These are phyloP conservation scores for Lacerta agilis DNA, from an alignment of 2,797 vertebrate species.

Conservation along the genomic window DNA sequence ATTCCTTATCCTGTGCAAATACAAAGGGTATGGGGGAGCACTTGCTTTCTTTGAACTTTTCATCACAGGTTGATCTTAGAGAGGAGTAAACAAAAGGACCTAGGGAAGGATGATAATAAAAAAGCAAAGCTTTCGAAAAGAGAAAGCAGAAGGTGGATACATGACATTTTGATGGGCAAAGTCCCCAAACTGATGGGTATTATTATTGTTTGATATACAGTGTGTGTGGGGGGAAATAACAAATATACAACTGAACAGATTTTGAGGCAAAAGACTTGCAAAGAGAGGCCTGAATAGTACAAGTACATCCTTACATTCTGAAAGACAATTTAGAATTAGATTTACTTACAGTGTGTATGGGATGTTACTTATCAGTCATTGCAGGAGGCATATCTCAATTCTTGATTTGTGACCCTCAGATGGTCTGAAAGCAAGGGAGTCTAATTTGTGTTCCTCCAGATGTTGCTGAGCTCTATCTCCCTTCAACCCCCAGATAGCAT, in stretches of 20 bases:
- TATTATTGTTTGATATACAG: neutral
- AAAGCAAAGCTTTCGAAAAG: neutral
- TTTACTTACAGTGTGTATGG: neutral
- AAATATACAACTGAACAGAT: neutral
- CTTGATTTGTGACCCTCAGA: neutral
- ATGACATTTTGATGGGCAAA: neutral
- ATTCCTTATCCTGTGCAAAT: neutral
- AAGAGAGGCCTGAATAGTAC: neutral
- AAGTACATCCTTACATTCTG: neutral
- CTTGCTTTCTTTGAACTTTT: neutral
- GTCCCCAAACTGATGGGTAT: neutral
- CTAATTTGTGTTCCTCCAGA: neutral
- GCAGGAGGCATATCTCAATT: neutral
- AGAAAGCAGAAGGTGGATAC: neutral
- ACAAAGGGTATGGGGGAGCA: neutral
- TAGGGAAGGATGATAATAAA: neutral
- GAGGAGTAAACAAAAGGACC: neutral
- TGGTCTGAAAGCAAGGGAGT: no score
- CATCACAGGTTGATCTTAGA: neutral
- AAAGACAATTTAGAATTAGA: neutral
- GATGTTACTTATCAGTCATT: neutral
- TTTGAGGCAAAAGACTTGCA: neutral
- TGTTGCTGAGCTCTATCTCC: neutral
- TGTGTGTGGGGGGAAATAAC: neutral
- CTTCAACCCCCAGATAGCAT: neutral